Conservation (phyloP, 2,113 vertebrate species). For the zebrafish (Danio rerio) region DNA sequence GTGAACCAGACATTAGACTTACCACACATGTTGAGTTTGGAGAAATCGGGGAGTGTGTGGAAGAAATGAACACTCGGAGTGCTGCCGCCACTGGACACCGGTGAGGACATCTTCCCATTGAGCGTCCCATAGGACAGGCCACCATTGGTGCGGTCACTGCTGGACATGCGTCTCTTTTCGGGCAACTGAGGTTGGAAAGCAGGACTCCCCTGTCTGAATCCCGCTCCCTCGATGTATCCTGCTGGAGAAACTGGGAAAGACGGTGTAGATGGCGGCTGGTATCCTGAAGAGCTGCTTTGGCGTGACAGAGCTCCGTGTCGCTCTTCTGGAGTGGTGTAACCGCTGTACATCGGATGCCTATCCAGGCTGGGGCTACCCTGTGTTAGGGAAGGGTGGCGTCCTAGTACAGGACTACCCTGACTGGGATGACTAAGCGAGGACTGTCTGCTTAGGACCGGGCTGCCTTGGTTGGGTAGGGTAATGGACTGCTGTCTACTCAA, state of each 20-base stretch:
- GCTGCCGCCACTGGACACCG: constrained; percentile 80
- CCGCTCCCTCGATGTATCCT: constrained; percentile 81
- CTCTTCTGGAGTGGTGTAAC: constrained; percentile 88
- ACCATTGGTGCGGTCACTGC: constrained; percentile 86
- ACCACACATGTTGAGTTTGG: constrained; percentile 93
- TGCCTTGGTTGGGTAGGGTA: constrained; percentile 67
- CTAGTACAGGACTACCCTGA: constrained; percentile 82
- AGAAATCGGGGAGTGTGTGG: constrained; percentile 94
- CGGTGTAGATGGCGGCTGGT: constrained; percentile 91
- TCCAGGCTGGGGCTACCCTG: constrained; percentile 85
- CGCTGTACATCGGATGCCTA: constrained; percentile 84
- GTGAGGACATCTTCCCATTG: constrained; percentile 88
- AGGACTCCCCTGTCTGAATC: constrained; percentile 86
- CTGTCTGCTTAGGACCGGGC: constrained; percentile 73
- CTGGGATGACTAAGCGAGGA: constrained; percentile 65
- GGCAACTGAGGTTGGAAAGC: constrained; percentile 82
- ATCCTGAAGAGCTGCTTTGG: constrained; percentile 93
- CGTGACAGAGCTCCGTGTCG: constrained; percentile 85
- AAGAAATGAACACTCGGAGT: constrained; percentile 82
- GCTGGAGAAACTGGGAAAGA: constrained; percentile 90
- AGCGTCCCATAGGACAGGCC: constrained; percentile 86
- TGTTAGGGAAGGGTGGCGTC: constrained; percentile 68
- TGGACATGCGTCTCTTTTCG: constrained; percentile 91
- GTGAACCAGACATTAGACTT: constrained; percentile 41
- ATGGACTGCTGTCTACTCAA: constrained; percentile 70